A percentile compares a stretch with the other conserved stretches of the same genome.
Conservation (phyloP, 2,888 invertebrate species). For the Mylabris sibirica region DNA sequence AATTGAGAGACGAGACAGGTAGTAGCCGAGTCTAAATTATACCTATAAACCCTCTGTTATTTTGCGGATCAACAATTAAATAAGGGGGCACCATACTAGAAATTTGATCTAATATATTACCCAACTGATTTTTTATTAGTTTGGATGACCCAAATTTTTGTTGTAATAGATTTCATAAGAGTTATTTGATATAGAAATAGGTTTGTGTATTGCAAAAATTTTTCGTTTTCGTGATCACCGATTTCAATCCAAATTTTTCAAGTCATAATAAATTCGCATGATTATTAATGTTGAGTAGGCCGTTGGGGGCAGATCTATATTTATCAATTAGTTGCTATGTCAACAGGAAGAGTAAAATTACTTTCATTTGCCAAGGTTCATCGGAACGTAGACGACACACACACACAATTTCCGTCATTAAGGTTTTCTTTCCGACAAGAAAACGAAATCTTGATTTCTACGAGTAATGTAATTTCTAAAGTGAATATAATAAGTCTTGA, state of each 20-base stretch:
- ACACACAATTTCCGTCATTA: constrained; percentile 4
- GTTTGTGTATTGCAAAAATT: constrained; percentile 2
- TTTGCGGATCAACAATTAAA: constrained; percentile 13
- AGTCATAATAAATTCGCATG: background rate
- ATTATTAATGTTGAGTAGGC: background rate
- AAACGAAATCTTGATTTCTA: background rate
- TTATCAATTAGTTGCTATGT: constrained; percentile 18
- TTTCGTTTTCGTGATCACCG: background rate
- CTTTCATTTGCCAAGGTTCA: constrained; percentile 19
- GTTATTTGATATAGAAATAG: background rate
- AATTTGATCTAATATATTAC: background rate
- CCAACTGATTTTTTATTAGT: background rate
- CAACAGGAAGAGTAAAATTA: constrained; percentile 20
- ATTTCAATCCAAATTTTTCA: background rate
- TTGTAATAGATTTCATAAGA: constrained; percentile 30
- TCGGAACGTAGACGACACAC: constrained; percentile 11
- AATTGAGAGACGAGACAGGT: constrained; percentile 42
- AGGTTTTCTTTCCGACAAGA: background rate
- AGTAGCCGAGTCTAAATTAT: constrained; percentile 26
- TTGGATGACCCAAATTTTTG: constrained; percentile 24
- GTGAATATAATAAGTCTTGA: background rate
- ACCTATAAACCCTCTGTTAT: constrained; percentile 16
- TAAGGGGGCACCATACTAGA: background rate
- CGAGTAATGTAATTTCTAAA: background rate
- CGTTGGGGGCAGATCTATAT: constrained; percentile 15